A percentile compares a stretch with the other conserved stretches of the same genome.
These are phyloP conservation scores for Guaruba guarouba DNA, from an alignment of 2,113 vertebrate species.

Conservation along the genomic window DNA sequence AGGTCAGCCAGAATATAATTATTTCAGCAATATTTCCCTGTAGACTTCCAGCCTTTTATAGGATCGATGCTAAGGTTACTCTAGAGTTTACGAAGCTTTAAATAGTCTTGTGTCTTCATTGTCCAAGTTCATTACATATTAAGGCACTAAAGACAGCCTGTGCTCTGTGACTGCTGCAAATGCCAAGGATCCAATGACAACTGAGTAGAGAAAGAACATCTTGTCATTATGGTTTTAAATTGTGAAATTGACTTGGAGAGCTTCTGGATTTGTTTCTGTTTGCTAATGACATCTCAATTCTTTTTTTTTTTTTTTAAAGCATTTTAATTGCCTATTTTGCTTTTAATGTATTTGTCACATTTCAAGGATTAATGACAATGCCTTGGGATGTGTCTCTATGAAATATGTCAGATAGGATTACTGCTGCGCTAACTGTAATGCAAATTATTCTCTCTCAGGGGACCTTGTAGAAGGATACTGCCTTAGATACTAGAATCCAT, in stretches of 20 bases:
- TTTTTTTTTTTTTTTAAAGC: background rate
- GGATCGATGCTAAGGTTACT: conserved; percentile 34
- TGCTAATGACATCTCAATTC: background rate
- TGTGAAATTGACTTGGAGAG: background rate
- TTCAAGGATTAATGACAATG: conserved; percentile 28
- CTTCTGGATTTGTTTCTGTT: conserved; percentile 9
- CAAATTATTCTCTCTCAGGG: background rate
- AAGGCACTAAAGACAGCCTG: conserved; percentile 3
- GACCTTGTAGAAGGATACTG: background rate
- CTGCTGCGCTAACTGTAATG: background rate
- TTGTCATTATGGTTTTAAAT: conserved; percentile 29
- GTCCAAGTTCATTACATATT: conserved; percentile 26
- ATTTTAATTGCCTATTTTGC: conserved; percentile 35
- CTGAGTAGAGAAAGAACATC: background rate
- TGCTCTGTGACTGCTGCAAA: conserved; percentile 6
- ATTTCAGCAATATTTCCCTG: conserved; percentile 7
- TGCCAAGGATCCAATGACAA: conserved; percentile 37
- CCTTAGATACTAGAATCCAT: background rate
- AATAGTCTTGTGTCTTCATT: conserved; percentile 9
- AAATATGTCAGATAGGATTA: conserved; percentile 21
- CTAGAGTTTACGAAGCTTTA: conserved; percentile 42
- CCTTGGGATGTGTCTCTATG: background rate
- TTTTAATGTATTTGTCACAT: conserved; percentile 11
- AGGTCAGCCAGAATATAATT: conserved; percentile 45
- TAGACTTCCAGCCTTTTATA: conserved; percentile 25